Evolutionary conservation across 2,113 vertebrate species (phyloP), one percentile per base, ranked within the genome.

Genomic region (Lonchura striata): DNA sequence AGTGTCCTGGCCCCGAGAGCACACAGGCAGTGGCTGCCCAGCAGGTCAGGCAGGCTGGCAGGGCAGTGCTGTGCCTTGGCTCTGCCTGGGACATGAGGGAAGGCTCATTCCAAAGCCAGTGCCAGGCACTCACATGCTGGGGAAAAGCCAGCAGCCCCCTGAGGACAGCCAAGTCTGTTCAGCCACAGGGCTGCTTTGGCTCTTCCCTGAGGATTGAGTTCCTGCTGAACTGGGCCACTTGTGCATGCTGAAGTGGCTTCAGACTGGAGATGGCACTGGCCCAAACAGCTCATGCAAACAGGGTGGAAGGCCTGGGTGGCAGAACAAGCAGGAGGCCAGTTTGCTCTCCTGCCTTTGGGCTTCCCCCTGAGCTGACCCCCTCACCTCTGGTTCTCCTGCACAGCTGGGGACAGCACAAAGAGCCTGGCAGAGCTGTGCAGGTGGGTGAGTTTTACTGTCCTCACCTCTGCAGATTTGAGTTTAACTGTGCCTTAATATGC

Each of bases 101-200:
- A 75, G 28, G 49, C 74, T 94, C 8, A 0, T 42, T 94, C 90
- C 3, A 3, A 87, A 31, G 22, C 13, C 35, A 15, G 35, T 42
- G 68, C 89, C 91, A 89, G 72, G 86, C 5, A 10, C 33, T 81
- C 11, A 6, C 9, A 0, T 31, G 39, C 83, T 95, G 94, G 70
- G 86, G 31, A 42, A 52, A 84, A 89, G 83, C 91, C 86, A 91
- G 78, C 37, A 64, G 64, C 74, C 65, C 70, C 61, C 4, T 28
- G 27, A 49, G 76, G 57, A 86, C 31, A 56, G 80, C 80, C 69
- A 59, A 54, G 59, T 68, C 83, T 96, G 92, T 80, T 90, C 5
- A 0, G 80, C 77, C 72, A 56, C 47, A 13, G 82, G 49, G 20
- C 64, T 84, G 47, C 20, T 61, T 44, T 91, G 93, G 90, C 84